phyloP scores from a whole-genome alignment of 2,888 invertebrate species.

The Cephus runcator region DNA sequence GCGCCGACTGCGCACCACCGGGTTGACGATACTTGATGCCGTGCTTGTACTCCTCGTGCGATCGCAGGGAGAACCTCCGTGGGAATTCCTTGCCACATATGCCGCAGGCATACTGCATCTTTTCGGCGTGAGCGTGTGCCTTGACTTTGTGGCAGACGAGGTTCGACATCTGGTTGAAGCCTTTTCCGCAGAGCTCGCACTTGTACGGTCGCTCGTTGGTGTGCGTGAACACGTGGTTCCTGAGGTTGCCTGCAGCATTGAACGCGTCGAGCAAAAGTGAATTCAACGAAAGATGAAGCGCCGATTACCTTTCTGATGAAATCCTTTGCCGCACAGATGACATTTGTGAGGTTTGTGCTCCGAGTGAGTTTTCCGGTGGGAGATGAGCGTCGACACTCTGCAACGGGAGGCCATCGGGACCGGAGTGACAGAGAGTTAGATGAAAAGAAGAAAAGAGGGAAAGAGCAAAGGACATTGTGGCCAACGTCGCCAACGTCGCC shows the following conservation, averaged over 20 bases:
- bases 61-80: conserved; percentile 67
- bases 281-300: neutral
- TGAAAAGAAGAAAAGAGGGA: too few relatives aligned
- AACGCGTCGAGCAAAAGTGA: conserved; percentile 12
- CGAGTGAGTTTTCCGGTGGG: conserved; percentile 82
- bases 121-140: conserved; percentile 70
- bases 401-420: conserved; percentile 10
- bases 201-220: conserved; percentile 83
- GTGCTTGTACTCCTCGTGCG: conserved; percentile 71
- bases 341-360: conserved; percentile 80
- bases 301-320: conserved; percentile 78
- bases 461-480: too few relatives aligned
- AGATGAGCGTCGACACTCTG: conserved; percentile 81
- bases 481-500: too few relatives aligned
- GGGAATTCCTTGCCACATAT: conserved; percentile 70
- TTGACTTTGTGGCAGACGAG: conserved; percentile 82
- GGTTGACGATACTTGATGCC: conserved; percentile 64
- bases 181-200: conserved; percentile 78
- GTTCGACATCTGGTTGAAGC: conserved; percentile 85
- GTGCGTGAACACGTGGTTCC: conserved; percentile 82
- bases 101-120: conserved; percentile 68
- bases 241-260: conserved; percentile 72
- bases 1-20: conserved; percentile 3
- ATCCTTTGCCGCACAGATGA: conserved; percentile 80
- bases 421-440: too few relatives aligned